Conservation (phyloP, 2,888 invertebrate species). For the Eristalis pertinax region DNA sequence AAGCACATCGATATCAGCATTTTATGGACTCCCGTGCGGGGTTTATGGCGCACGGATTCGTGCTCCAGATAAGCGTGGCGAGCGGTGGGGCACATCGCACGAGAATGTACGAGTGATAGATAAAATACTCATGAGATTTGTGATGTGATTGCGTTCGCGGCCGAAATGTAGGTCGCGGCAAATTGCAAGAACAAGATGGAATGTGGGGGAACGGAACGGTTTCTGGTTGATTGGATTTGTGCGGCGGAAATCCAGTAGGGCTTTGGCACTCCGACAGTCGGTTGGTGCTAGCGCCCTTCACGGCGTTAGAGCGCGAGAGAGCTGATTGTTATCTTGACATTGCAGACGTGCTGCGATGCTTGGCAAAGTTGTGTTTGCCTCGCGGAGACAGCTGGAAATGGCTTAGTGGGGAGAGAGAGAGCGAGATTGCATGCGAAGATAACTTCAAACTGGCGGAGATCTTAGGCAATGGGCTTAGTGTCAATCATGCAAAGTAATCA, state of each 20-base stretch:
- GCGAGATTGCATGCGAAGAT: neutral
- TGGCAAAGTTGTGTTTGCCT: neutral
- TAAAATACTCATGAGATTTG: constrained; percentile 61
- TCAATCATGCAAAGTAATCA: neutral
- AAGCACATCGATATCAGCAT: neutral
- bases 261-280: neutral
- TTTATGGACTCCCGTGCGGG: constrained; percentile 14
- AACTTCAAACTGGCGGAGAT: neutral
- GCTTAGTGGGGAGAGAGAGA: neutral
- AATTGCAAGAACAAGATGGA: constrained; percentile 57
- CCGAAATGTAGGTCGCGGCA: constrained; percentile 62
- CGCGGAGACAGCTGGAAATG: neutral
- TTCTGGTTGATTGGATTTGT: constrained; percentile 36
- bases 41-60: constrained; percentile 43
- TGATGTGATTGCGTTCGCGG: constrained; percentile 66
- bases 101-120: constrained; percentile 31
- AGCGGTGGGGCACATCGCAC: neutral
- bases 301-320: neutral
- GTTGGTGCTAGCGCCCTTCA: neutral
- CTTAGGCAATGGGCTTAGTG: neutral
- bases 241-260: neutral
- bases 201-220: constrained; percentile 20
- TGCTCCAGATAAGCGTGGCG: constrained; percentile 31
- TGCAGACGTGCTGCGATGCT: neutral
- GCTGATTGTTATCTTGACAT: neutral